Evolutionary conservation across 2,888 invertebrate species (phyloP).

Genomic region (Palloptera scutellata): DNA sequence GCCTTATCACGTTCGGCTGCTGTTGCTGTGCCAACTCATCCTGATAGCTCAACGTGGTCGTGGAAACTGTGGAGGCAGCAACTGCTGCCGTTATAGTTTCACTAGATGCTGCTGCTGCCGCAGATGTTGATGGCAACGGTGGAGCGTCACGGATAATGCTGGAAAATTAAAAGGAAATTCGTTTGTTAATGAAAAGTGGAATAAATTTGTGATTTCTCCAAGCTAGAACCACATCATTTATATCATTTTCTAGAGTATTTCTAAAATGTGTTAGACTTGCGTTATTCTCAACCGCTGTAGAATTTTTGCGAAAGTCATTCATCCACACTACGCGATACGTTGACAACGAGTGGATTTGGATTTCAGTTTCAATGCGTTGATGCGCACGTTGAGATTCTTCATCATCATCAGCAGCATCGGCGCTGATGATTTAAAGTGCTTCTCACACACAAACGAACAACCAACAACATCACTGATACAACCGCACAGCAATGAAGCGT

Average conservation of each 20-base stretch:
- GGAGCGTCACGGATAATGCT: slow-evolving; percentile 16
- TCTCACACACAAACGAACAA: no score
- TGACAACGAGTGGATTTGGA: not conserved
- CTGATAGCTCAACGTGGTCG: slow-evolving; percentile 44
- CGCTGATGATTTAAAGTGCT: no score
- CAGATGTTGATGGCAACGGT: slow-evolving; percentile 32
- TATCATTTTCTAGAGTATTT: no score
- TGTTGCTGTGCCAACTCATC: slow-evolving; percentile 38
- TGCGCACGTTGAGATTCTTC: no score
- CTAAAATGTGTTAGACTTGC: no score
- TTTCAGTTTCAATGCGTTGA: not conserved
- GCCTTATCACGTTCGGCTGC: slow-evolving; percentile 46
- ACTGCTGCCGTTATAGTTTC: slow-evolving; percentile 38
- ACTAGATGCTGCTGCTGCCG: slow-evolving; percentile 37
- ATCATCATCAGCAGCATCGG: no score
- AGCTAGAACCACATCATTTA: no score
- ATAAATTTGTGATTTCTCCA: no score
- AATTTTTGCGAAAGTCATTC: no score
- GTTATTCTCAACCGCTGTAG: no score
- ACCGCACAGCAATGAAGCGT: not conserved
- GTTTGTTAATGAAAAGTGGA: no score
- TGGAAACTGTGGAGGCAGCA: slow-evolving; percentile 38
- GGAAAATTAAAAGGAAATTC: not conserved
- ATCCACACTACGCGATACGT: not conserved
- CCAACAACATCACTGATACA: no score